Conservation (phyloP, 1,140 invertebrate species). For the Frieseomelitta varia region DNA sequence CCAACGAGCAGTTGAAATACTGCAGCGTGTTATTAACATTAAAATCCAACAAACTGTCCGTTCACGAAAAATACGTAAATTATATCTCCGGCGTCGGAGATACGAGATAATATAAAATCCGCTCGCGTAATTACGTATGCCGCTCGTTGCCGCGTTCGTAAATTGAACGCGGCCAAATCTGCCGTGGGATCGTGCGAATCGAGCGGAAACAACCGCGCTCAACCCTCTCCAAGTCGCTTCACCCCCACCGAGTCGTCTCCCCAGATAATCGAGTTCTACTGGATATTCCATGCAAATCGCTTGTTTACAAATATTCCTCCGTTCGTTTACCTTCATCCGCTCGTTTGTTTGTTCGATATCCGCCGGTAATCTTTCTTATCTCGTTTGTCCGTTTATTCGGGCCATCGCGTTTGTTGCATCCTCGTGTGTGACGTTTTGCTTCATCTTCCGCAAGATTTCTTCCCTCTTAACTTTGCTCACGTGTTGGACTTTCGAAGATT, state of each 20-base stretch:
- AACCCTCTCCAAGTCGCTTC: background rate
- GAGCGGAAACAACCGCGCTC: background rate
- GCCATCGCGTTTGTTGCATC: too few species aligned
- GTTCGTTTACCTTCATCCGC: background rate
- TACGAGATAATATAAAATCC: conserved; percentile 41
- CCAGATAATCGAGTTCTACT: background rate
- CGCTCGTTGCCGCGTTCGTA: background rate
- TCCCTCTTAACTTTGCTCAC: too few species aligned
- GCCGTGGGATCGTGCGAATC: background rate
- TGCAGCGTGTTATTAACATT: too few species aligned
- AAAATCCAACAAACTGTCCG: too few species aligned
- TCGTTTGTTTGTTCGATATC: background rate
- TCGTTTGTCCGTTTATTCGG: too few species aligned
- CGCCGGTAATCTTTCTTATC: background rate
- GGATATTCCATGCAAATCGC: background rate
- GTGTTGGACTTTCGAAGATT: too few species aligned
- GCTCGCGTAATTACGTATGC: conserved; percentile 40
- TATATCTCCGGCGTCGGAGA: background rate
- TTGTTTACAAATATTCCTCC: background rate
- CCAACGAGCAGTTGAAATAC: too few species aligned
- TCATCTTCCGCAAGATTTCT: too few species aligned
- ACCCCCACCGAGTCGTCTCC: background rate
- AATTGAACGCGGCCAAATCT: conserved; percentile 4
- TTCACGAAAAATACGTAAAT: too few species aligned
- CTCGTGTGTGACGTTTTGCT: too few species aligned